Evolutionary conservation across 2,113 vertebrate genomes (phyloP), one percentile per base, ranked within the genome.

Genomic region (Tinamus guttatus): DNA sequence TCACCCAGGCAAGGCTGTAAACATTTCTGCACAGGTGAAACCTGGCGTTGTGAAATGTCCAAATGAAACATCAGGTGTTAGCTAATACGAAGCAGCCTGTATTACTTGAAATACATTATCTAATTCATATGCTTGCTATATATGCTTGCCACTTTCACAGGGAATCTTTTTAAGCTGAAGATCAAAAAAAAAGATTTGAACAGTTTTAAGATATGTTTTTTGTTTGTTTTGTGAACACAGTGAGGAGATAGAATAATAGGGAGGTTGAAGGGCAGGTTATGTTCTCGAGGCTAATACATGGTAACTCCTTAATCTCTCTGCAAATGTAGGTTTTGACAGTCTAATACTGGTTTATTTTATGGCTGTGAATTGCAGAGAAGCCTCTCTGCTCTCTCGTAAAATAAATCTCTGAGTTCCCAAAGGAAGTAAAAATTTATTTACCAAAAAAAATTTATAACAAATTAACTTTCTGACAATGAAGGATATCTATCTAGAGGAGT

Each of bases 271-370:
- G 56, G 85, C 36, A 93, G 85, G 47, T 90, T 92, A 54, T 16
- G 9, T 79, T 91, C 56, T 62, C 75, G 10, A 59, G 65, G 62
- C 21, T 49, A 40, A 59, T 32, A 71, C 14, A 30, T 40, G 59
- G 14, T 45, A 75, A 60, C 45, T 81, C 81, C 32, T 88, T 76
- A 30, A 38, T 92, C 58, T 80, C 82, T 80, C 73, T 89, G 75
- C 69, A 51, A 0, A 75, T 85, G 64, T 71, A 59, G 30, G 9
- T 84, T 95, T 94, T 93, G 84, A 78, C 80, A 91, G 52, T 54
- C 51, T 87, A 12, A 30, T 94, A 74, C 56, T 89, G 65, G 52
- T 59, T 73, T 91, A 75, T 77, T 90, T 91, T 94, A 90, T 76
- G 47, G 62, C 65, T 91, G 28, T 69, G 82, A 86, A 45, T 69